Base-by-base conservation (phyloP, 2,797 vertebrate species). In the Tolypeutes matacus region DNA sequence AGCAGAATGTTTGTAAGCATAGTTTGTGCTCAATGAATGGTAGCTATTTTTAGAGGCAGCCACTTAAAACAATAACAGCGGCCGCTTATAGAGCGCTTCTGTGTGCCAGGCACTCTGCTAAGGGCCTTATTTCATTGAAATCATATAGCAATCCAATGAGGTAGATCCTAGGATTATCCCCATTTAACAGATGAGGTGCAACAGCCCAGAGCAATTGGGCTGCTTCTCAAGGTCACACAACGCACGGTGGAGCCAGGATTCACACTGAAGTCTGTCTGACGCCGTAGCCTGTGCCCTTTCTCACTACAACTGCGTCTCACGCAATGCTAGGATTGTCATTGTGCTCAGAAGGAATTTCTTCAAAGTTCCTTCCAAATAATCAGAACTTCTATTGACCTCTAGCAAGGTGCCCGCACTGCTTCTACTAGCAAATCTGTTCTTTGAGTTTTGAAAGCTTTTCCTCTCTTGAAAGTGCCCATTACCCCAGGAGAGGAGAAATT, bases 21-120 rank as follows among this genome's bases (percentile, higher is more conserved):
- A 76, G 51, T 83, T 73, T 67, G 70, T 78, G 31, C 73, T 91
- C 83, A 86, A 17, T 92, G 95, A 96, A 56, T 76, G 27, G 23
- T 64, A 75, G 56, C 34, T 90, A 3, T 73, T 73, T 27, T 77
- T 94, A 53, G 42, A 51, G 21, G 53, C 51, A 70, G 17, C 58
- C 81, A 58, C 82, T 90, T 89, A 75, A 46, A 90, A 82, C 73
- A 89, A 81, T 81, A 90, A 42, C n/a, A 78, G 77, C 6, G 27
- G 42, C 31, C 34, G 58, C 51, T 70, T 92, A 73, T 0, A 27
- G 60, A 70, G 25, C 51, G 64, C 51, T 62, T 65, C 29, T 49
- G 27, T 58, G 36, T n/a, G 72, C 67, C 87, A 53, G 78, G 78
- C 31, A 20, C 64, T 65, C 92, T 65, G 62, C 87, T 82, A 53